A percentile compares a stretch with the other conserved stretches of the same genome.
These are phyloP conservation scores for Drosophila pseudoobscura DNA, from an alignment of 1,140 invertebrate species.

Conservation along the genomic window DNA sequence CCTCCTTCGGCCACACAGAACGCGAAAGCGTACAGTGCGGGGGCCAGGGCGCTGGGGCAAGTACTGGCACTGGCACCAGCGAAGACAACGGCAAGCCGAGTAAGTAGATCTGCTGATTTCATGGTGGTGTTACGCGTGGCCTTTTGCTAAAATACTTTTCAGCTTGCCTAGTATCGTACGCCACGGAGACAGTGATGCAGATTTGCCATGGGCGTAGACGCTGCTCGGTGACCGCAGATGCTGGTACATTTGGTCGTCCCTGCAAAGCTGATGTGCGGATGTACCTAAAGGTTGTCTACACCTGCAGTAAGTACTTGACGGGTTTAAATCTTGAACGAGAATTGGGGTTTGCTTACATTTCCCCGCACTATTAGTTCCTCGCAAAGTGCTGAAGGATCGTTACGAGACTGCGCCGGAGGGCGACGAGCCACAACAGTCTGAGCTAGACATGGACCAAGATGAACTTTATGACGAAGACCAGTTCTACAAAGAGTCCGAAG, in stretches of 20 bases:
- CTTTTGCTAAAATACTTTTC: constrained; percentile 21
- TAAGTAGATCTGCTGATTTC: constrained; percentile 27
- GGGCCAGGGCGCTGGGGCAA: constrained; percentile 85
- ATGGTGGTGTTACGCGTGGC: not conserved
- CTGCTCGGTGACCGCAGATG: constrained; percentile 91
- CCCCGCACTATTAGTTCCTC: constrained; percentile 86
- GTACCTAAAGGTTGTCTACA: constrained; percentile 95
- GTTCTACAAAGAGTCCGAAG: constrained; percentile 77
- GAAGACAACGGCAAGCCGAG: constrained; percentile 89
- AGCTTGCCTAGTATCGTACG: constrained; percentile 94
- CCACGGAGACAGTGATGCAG: constrained; percentile 93
- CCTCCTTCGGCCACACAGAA: constrained; percentile 93
- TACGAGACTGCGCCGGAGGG: constrained; percentile 89
- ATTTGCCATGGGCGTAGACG: constrained; percentile 93
- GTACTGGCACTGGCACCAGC: constrained; percentile 87
- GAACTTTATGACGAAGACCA: constrained; percentile 83
- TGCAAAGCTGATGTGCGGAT: constrained; percentile 91
- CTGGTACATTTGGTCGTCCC: constrained; percentile 92
- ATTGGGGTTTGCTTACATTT: not conserved
- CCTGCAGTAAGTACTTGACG: constrained; percentile 91
- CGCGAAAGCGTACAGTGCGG: constrained; percentile 93
- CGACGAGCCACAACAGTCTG: constrained; percentile 86
- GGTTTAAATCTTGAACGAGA: not conserved
- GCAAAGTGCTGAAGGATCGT: constrained; percentile 90
- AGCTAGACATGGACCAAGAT: constrained; percentile 83